Base-by-base conservation (phyloP, 1,140 invertebrate genomes). In the Mercenaria mercenaria region DNA sequence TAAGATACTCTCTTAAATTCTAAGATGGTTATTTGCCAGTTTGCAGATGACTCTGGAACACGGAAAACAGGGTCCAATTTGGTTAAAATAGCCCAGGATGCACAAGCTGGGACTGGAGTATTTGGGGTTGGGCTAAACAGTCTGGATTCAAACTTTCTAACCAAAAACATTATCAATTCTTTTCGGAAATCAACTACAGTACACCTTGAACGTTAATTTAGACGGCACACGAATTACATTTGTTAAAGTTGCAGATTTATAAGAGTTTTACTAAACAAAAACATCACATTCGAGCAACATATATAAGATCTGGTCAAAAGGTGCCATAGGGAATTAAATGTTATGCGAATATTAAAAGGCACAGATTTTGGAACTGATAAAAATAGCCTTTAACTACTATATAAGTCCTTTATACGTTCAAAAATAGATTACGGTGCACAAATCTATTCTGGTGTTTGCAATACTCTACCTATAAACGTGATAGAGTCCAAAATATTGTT, bases 121-220 rank as follows among this genome's bases (percentile, higher is more conserved):
- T 3, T 83, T 50, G 2, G 64, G 47, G 41, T 6, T 85, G 29
- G 82, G 43, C 64, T 39, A 50, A 34, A 50, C 29, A 85, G 23
- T 85, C 47, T 39, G 82, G 82, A 34, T 85, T 85, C 39, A 72
- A 85, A 85, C 50, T 85, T 18, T 72, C 64, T 32, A 82, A 85
- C 32, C 34, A 85, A 85, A 85, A 85, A 85, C 82, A 43, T 64
- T 85, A 50, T 64, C 41, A 20, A 47, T 85, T 20, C 3, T 85
- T 10, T 72, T 85, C 52, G 82, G 82, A 4, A 85, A 85, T 52
- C 32, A 85, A 43, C 0, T 50, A 23, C 3, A 39, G 64, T 13
- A 74, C 41, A 85, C 11, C 26, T 37, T 69, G 23, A n/a, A 72
- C 29, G 15, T 85, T 10, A 34, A 10, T n/a, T 34, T 72, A 72